These are phyloP conservation scores for Calliphora vomitoria DNA, from an alignment of 2,888 invertebrate genomes.

Conservation along the genomic window DNA sequence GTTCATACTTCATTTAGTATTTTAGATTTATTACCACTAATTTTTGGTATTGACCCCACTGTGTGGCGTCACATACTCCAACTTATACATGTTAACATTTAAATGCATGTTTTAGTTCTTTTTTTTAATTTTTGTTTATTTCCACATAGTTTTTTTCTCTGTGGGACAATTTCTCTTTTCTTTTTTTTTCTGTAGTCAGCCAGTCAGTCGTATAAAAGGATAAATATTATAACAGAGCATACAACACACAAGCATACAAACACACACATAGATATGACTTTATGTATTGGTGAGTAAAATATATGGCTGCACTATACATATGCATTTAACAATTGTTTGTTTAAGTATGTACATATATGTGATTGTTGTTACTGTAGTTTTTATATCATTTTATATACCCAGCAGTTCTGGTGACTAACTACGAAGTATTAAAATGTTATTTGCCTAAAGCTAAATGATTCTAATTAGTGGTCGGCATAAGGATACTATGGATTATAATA, in stretches of 20 bases:
- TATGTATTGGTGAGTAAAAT: conserved; percentile 3
- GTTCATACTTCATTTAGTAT: no score
- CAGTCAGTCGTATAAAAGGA: conserved; percentile 23
- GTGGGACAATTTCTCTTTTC: background rate
- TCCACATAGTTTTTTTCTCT: background rate
- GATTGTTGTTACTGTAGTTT: conserved; percentile 4
- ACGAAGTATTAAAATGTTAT: no score
- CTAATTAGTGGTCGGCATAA: no score
- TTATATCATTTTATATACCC: background rate
- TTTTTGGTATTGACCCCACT: background rate
- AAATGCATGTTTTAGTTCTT: background rate
- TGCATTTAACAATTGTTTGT: conserved; percentile 27
- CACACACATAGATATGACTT: background rate
- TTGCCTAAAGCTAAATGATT: no score
- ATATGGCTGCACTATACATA: background rate
- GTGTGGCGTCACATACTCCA: background rate
- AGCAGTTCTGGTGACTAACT: no score
- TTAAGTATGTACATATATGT: background rate
- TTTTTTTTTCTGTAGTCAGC: conserved; percentile 15
- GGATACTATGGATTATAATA: no score
- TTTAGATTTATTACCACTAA: no score
- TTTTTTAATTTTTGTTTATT: conserved; percentile 14
- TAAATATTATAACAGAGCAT: conserved; percentile 14
- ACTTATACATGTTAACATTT: background rate
- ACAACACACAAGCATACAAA: background rate